Evolutionary conservation across 1,140 invertebrate species (phyloP).

Genomic region (Ditylenchus dipsaci): DNA sequence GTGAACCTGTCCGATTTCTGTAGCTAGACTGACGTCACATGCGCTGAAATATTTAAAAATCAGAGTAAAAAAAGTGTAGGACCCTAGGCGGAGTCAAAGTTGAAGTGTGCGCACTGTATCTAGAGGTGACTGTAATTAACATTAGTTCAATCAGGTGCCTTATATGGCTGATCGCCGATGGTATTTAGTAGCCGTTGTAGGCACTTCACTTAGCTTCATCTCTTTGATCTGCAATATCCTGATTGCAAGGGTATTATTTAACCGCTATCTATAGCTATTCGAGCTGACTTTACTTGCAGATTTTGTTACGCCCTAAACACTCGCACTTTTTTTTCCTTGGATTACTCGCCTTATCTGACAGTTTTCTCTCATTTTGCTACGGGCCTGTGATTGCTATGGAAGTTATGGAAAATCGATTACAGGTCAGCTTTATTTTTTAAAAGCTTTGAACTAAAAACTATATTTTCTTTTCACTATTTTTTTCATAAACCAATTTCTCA

Average conservation of each 20-base stretch:
- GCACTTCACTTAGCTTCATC: constrained; percentile 33
- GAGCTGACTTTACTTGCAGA: too few relatives aligned
- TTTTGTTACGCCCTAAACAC: constrained; percentile 27
- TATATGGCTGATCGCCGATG: constrained; percentile 9
- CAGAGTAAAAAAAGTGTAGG: too few relatives aligned
- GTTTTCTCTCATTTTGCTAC: constrained; percentile 41
- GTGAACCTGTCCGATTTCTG: too few relatives aligned
- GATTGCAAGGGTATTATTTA: constrained; percentile 33
- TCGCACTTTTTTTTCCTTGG: constrained; percentile 49
- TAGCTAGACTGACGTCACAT: too few relatives aligned
- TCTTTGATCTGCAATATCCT: constrained; percentile 41
- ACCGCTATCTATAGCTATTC: too few relatives aligned
- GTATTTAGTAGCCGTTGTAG: constrained; percentile 38
- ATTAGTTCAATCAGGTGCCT: not conserved
- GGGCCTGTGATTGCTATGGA: constrained; percentile 48
- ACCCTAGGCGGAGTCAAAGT: too few relatives aligned
- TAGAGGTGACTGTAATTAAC: too few relatives aligned
- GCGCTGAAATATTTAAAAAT: too few relatives aligned
- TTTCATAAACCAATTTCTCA: too few relatives aligned
- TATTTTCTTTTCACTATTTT: too few relatives aligned
- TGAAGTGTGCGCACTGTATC: too few relatives aligned
- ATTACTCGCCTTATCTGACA: constrained; percentile 36
- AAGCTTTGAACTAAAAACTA: too few relatives aligned
- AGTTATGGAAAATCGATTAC: constrained; percentile 26
- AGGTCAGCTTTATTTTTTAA: constrained; percentile 15